These are phyloP conservation scores for Gadus chalcogrammus DNA, from an alignment of 2,113 vertebrate species.

Conservation along the genomic window DNA sequence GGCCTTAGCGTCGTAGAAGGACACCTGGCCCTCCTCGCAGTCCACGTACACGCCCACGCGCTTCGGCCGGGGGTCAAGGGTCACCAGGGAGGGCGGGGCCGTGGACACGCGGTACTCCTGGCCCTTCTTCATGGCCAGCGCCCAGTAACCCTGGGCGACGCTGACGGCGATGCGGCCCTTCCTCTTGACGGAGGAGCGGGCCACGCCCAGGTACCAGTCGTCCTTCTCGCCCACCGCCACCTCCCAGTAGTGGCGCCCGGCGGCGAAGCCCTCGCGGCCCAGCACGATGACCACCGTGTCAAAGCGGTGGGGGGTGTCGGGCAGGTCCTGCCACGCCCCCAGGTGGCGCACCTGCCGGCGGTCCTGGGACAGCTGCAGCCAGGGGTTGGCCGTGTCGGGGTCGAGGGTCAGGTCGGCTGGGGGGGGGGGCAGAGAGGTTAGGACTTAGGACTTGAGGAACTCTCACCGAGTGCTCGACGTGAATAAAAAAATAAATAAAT, in stretches of 20 bases:
- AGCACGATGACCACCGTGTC: conserved; percentile 75
- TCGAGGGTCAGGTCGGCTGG: conserved; percentile 71
- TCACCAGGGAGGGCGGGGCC: conserved; percentile 59
- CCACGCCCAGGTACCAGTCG: conserved; percentile 77
- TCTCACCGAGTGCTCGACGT: too few species aligned
- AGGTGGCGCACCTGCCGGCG: conserved; percentile 70
- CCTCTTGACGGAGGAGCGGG: conserved; percentile 67
- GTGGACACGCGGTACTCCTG: conserved; percentile 70
- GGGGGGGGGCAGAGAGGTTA: neutral
- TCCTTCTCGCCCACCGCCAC: conserved; percentile 77
- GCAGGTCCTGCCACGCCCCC: conserved; percentile 74
- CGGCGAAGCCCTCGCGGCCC: conserved; percentile 59
- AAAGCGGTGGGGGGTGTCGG: conserved; percentile 64
- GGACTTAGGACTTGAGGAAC: too few species aligned
- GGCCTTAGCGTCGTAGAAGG: conserved; percentile 80
- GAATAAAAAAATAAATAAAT: neutral
- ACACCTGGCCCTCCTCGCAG: conserved; percentile 82
- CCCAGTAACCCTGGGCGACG: conserved; percentile 74
- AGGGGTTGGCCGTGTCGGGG: conserved; percentile 72
- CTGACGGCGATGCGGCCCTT: conserved; percentile 73
- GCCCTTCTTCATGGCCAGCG: conserved; percentile 76
- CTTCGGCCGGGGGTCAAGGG: conserved; percentile 66
- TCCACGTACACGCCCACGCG: conserved; percentile 83
- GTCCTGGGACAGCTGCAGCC: conserved; percentile 76
- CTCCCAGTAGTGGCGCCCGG: conserved; percentile 76